phyloP scores from a whole-genome alignment of 2,113 vertebrate species.

The Psammodynastes pulverulentus region DNA sequence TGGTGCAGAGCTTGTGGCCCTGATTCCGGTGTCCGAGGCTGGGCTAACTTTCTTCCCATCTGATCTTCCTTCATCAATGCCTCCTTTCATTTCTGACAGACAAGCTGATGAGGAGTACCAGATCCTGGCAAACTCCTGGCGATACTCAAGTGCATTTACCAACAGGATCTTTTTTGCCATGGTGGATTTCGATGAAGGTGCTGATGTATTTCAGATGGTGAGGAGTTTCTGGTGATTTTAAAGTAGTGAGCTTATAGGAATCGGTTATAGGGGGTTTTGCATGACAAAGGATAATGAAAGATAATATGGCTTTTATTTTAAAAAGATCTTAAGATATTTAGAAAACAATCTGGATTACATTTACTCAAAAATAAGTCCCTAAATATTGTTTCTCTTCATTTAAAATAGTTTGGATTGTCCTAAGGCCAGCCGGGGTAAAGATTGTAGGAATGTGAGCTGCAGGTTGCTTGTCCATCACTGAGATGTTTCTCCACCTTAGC shows the following conservation, averaged over 20 bases:
- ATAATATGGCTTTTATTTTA: neutral
- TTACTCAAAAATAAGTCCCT: neutral
- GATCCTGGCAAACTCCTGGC: slow-evolving; percentile 95
- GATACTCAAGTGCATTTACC: slow-evolving; percentile 93
- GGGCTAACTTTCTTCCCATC: neutral
- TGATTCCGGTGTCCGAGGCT: neutral
- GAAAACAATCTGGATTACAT: neutral
- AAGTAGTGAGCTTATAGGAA: neutral
- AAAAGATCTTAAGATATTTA: neutral
- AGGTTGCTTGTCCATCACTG: neutral
- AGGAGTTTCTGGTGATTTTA: slow-evolving; percentile 17
- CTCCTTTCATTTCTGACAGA: slow-evolving; percentile 61
- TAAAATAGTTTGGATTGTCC: neutral
- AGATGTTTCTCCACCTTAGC: neutral
- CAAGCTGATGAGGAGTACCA: slow-evolving; percentile 98
- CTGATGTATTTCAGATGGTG: slow-evolving; percentile 98
- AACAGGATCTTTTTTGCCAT: slow-evolving; percentile 94
- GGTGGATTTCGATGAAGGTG: slow-evolving; percentile 97
- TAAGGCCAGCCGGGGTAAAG: neutral
- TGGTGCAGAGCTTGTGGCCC: neutral
- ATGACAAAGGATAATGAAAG: neutral
- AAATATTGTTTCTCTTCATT: neutral
- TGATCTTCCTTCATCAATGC: neutral
- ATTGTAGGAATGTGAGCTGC: neutral
- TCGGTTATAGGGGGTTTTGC: rapidly evolving